Conservation (phyloP, 2,888 invertebrate species). For the Drosophila pegasa region DNA sequence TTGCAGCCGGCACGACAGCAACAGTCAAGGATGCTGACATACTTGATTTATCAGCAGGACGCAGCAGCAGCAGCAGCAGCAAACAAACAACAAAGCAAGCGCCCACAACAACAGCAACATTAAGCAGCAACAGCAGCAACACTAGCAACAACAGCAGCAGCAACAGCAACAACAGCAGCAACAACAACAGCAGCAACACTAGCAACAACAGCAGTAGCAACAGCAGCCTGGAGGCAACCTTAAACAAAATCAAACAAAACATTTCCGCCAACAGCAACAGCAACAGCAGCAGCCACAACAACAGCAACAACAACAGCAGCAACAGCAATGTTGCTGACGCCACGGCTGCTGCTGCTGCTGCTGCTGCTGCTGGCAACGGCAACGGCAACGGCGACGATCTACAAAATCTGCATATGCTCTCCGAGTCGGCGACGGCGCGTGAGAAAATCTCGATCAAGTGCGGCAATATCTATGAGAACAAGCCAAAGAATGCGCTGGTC, state of each 20-base stretch:
- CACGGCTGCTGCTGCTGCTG: constrained; percentile 8
- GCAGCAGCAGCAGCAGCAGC: constrained; percentile 44
- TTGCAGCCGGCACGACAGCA: constrained; percentile 25
- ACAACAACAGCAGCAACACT: constrained; percentile 42
- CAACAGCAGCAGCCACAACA: constrained; percentile 20
- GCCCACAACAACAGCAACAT: constrained; percentile 30
- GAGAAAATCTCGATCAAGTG: constrained; percentile 83
- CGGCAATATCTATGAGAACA: constrained; percentile 72
- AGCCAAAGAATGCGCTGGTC: constrained; percentile 75
- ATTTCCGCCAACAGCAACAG: constrained; percentile 73
- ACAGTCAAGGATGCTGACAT: constrained; percentile 32
- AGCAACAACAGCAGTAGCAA: constrained; percentile 49
- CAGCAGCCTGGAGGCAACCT: constrained; percentile 82
- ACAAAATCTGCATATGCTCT: constrained; percentile 87
- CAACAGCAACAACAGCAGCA: constrained; percentile 38
- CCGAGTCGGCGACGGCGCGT: constrained; percentile 83
- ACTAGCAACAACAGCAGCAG: constrained; percentile 39
- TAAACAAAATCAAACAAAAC: constrained; percentile 84
- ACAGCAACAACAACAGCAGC: constrained; percentile 7
- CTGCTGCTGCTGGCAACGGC: constrained; percentile 24
- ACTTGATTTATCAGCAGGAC: constrained; percentile 18
- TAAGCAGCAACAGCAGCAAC: constrained; percentile 46
- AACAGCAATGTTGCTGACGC: constrained; percentile 2
- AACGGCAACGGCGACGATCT: constrained; percentile 80
- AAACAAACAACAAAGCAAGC: constrained; percentile 31